Conservation (phyloP, 2,113 vertebrate genomes). For the Phainopepla nitens region DNA sequence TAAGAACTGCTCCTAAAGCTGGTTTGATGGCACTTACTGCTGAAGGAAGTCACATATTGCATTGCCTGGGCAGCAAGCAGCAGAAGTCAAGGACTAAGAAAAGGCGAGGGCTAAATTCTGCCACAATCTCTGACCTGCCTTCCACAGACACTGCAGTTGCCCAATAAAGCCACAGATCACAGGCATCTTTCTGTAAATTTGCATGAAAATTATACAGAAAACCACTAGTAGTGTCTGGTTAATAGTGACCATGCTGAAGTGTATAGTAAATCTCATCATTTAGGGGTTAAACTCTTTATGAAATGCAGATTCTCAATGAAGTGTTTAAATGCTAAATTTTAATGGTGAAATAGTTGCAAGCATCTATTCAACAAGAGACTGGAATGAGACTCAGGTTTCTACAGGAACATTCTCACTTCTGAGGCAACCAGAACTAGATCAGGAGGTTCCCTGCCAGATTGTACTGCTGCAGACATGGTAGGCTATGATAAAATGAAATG, state of each 20-base stretch:
- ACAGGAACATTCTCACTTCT: not conserved
- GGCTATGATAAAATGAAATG: not conserved
- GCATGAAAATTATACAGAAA: not conserved
- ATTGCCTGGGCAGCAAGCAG: not conserved
- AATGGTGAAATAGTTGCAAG: not conserved
- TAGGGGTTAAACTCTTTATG: not conserved
- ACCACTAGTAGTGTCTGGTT: not conserved
- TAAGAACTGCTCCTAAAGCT: fast-evolving
- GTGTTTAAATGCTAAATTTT: not conserved
- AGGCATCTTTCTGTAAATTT: not conserved
- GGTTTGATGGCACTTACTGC: not conserved
- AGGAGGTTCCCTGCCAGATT: not conserved
- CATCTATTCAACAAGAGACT: not conserved
- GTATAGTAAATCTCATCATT: fast-evolving
- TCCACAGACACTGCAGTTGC: not conserved
- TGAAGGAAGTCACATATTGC: fast-evolving
- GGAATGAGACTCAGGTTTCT: not conserved
- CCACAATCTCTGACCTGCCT: not conserved
- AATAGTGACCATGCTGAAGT: not conserved
- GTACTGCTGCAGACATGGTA: not conserved
- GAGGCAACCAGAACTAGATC: too few relatives aligned
- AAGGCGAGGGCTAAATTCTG: not conserved
- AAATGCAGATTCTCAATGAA: not conserved
- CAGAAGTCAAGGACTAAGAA: not conserved
- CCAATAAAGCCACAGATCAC: not conserved